Conservation (phyloP, 2,888 invertebrate genomes). For the Eudasyphora cyanicolor region DNA sequence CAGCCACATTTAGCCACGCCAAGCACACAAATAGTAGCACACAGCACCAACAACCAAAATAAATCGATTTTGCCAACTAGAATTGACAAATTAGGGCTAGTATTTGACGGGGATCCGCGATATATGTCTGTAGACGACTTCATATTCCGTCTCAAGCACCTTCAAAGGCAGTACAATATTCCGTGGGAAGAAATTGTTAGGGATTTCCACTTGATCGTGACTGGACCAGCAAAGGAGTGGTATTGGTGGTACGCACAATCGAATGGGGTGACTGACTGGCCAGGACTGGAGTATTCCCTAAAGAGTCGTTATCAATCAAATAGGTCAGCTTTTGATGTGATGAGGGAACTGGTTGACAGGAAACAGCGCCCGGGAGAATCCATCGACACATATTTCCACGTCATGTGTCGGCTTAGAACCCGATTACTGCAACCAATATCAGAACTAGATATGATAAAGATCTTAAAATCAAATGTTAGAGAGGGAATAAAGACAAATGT, state of each 20-base stretch:
- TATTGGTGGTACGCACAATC: background rate
- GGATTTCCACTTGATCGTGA: background rate
- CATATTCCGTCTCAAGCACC: background rate
- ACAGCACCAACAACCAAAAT: too few relatives aligned
- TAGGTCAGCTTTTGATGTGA: constrained; percentile 4
- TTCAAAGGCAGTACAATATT: background rate
- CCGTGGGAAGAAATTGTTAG: background rate
- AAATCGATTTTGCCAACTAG: background rate
- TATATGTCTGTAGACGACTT: background rate
- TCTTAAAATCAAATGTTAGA: background rate
- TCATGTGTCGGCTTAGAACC: background rate
- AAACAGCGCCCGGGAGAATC: background rate
- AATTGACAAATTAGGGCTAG: background rate
- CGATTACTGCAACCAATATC: background rate
- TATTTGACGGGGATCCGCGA: background rate
- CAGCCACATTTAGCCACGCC: too few relatives aligned
- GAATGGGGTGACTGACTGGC: background rate
- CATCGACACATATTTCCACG: background rate
- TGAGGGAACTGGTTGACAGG: constrained; percentile 23
- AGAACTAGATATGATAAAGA: background rate
- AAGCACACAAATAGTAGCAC: too few relatives aligned
- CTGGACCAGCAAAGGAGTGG: background rate
- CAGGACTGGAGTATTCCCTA: background rate
- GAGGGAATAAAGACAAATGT: background rate
- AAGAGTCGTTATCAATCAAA: background rate